Evolutionary conservation across 2,888 invertebrate genomes (phyloP).

Genomic region (Archips crataeganus): DNA sequence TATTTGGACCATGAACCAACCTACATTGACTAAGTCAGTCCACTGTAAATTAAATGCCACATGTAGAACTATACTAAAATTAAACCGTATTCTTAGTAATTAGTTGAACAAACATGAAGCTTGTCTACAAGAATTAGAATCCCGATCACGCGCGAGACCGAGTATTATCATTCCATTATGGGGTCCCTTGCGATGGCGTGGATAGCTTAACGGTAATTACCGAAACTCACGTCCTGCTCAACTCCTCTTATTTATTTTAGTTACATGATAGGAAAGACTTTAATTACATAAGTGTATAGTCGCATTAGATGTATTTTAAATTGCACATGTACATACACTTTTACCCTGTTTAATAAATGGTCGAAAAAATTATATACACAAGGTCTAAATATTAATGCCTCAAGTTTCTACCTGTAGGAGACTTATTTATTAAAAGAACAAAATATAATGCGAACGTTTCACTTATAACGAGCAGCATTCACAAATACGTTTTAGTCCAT

Average conservation of each 20-base stretch:
- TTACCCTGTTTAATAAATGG: neutral
- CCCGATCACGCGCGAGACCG: constrained; percentile 61
- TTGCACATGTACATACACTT: neutral
- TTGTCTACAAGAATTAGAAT: constrained; percentile 53
- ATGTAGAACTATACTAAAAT: constrained; percentile 45
- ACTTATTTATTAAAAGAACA: too few relatives aligned
- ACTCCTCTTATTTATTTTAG: constrained; percentile 38
- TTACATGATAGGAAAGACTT: constrained; percentile 22
- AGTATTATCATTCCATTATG: constrained; percentile 75
- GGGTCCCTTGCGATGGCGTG: constrained; percentile 55
- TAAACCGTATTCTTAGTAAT: constrained; percentile 56
- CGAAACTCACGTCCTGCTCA: constrained; percentile 36
- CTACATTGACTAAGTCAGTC: neutral
- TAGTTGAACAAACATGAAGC: constrained; percentile 45
- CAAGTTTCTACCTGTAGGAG: too few relatives aligned
- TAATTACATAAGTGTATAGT: constrained; percentile 26
- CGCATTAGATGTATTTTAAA: too few relatives aligned
- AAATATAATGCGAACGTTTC: too few relatives aligned
- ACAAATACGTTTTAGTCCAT: neutral
- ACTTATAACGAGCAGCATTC: too few relatives aligned
- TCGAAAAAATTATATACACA: too few relatives aligned
- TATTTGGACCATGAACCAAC: neutral
- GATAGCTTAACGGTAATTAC: constrained; percentile 64
- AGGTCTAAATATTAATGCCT: too few relatives aligned
- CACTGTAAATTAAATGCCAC: neutral